These are phyloP conservation scores for Chloroceryle amazona DNA, from an alignment of 2,797 vertebrate species.

Conservation along the genomic window DNA sequence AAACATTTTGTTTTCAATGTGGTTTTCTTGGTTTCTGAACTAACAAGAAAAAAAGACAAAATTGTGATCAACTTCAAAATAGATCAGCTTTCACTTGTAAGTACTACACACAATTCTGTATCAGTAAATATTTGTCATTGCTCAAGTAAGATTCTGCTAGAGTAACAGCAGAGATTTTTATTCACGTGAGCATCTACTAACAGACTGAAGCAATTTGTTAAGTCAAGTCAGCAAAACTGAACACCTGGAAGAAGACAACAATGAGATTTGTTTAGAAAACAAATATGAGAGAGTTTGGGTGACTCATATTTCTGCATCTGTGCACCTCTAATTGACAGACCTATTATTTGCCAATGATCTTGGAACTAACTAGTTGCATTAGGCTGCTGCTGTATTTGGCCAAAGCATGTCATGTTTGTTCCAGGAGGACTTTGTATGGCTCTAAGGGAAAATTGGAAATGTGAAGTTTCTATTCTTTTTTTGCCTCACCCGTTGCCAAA, in stretches of 20 bases:
- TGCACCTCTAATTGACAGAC: not conserved
- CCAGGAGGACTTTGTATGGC: not conserved
- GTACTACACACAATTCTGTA: not conserved
- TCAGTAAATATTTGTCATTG: constrained; percentile 3
- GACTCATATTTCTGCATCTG: not conserved
- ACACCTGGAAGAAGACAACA: constrained; percentile 43
- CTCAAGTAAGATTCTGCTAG: not conserved
- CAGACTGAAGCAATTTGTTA: constrained; percentile 53
- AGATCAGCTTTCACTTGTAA: not conserved
- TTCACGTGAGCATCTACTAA: constrained; percentile 10
- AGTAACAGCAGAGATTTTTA: constrained; percentile 7
- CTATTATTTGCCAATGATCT: not conserved
- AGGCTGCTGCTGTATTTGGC: not conserved
- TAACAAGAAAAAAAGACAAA: not conserved
- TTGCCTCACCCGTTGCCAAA: not conserved
- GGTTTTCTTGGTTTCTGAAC: not conserved
- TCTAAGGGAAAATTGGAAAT: not conserved
- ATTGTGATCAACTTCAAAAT: not conserved
- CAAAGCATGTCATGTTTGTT: not conserved
- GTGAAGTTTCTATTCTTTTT: not conserved
- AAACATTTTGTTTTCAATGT: not conserved
- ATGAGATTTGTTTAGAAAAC: constrained; percentile 29
- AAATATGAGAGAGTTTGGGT: not conserved
- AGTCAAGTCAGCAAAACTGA: constrained; percentile 55
- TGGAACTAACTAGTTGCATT: not conserved